These are phyloP conservation scores for Zaprionus ghesquierei DNA, from an alignment of 1,140 invertebrate genomes.

Conservation along the genomic window DNA sequence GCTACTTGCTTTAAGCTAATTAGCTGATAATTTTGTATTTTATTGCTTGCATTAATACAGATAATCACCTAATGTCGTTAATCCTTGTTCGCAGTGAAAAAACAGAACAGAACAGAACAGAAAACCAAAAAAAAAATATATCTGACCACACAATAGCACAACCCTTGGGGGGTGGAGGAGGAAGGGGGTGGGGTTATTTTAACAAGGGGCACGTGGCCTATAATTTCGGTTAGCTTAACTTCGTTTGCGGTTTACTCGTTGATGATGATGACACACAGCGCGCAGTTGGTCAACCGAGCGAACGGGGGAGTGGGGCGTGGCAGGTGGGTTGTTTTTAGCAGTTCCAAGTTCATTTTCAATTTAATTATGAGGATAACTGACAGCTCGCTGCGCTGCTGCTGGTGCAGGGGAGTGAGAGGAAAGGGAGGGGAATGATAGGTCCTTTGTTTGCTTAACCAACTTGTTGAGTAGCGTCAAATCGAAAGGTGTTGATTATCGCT, in stretches of 20 bases:
- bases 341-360: constrained; percentile 20
- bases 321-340: background rate
- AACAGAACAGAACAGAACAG: background rate
- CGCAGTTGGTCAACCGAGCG: background rate
- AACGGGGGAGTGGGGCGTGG: background rate
- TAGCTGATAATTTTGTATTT: constrained; percentile 59
- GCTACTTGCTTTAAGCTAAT: constrained; percentile 56
- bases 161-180: constrained; percentile 4
- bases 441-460: constrained; percentile 17
- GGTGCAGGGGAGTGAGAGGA: background rate
- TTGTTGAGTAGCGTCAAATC: constrained; percentile 22
- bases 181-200: background rate
- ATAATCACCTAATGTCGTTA: constrained; percentile 56
- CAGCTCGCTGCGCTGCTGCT: background rate
- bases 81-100: background rate
- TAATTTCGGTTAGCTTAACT: constrained; percentile 35
- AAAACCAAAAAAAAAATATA: background rate
- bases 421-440: background rate
- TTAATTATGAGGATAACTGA: constrained; percentile 41
- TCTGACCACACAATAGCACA: constrained; percentile 38
- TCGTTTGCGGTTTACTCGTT: constrained; percentile 37
- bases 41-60: constrained; percentile 55
- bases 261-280: constrained; percentile 7
- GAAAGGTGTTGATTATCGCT: constrained; percentile 2
- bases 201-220: constrained; percentile 19